A percentile compares a stretch with the other conserved stretches of the same genome.
Evolutionary conservation across 2,797 vertebrate species (phyloP).

Genomic region (Xerus rutilus): DNA sequence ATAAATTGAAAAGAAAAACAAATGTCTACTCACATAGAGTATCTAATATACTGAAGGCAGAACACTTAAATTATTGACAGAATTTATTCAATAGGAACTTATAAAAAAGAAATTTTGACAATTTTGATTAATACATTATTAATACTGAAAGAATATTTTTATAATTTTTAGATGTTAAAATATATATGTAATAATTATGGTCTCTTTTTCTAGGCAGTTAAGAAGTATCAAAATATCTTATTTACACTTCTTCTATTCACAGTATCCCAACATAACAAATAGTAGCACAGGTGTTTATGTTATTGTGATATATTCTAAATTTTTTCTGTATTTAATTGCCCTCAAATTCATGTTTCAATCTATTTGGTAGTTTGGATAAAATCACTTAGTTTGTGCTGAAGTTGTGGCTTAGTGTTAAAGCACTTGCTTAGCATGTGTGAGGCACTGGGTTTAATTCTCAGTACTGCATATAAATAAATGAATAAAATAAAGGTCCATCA

Average conservation of each 20-base stretch:
- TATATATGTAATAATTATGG: neutral
- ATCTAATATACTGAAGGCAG: neutral
- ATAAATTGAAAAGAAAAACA: neutral
- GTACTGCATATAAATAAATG: too few species aligned
- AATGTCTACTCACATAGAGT: neutral
- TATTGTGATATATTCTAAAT: conserved; percentile 40
- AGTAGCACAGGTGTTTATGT: conserved; percentile 32
- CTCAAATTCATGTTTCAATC: neutral
- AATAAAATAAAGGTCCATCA: too few species aligned
- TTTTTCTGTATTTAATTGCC: neutral
- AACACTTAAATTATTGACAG: neutral
- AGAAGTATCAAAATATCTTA: neutral
- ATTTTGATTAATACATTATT: neutral
- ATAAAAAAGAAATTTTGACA: neutral
- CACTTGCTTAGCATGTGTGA: too few species aligned
- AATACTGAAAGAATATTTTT: neutral
- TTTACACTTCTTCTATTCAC: neutral
- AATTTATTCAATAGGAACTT: neutral
- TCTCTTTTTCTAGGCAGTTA: neutral
- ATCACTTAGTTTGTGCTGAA: neutral
- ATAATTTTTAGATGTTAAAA: conserved; percentile 41
- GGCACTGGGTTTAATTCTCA: too few species aligned
- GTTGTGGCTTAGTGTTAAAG: too few species aligned
- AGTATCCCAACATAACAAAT: neutral
- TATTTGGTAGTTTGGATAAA: conserved; percentile 40